These are phyloP conservation scores for Drosophila nigrodunni DNA, from an alignment of 1,140 invertebrate genomes.

Conservation along the genomic window DNA sequence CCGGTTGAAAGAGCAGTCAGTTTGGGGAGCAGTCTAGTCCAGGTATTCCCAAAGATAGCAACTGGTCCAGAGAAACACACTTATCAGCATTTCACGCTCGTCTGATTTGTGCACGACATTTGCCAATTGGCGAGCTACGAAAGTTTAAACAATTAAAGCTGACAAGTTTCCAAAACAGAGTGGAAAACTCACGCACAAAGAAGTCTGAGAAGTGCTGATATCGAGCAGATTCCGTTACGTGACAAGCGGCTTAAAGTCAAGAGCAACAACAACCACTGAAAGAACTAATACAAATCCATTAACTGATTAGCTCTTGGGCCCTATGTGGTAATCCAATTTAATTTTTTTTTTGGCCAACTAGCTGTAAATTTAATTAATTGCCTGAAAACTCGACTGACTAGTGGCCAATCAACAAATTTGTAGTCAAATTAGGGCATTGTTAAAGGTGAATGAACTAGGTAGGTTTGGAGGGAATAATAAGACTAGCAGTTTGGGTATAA, in stretches of 20 bases:
- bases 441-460: not conserved
- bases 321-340: conserved; percentile 2
- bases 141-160: conserved; percentile 66
- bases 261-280: not conserved
- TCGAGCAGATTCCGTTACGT: conserved; percentile 26
- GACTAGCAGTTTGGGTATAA: too few species aligned
- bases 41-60: conserved; percentile 9
- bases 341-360: not conserved
- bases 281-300: conserved; percentile 9
- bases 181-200: conserved; percentile 21
- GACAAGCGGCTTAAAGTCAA: conserved; percentile 32
- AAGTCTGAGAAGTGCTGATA: not conserved
- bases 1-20: not conserved
- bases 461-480: not conserved
- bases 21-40: not conserved
- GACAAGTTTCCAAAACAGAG: not conserved
- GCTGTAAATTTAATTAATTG: conserved; percentile 12
- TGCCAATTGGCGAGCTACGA: conserved; percentile 19
- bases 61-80: not conserved
- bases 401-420: not conserved
- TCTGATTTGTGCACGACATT: conserved; percentile 32
- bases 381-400: not conserved
- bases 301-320: conserved; percentile 36
- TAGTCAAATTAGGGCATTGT: too few species aligned
- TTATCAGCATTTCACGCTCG: conserved; percentile 58